Evolutionary conservation across 2,113 vertebrate species (phyloP).

Genomic region (Rana temporaria): DNA sequence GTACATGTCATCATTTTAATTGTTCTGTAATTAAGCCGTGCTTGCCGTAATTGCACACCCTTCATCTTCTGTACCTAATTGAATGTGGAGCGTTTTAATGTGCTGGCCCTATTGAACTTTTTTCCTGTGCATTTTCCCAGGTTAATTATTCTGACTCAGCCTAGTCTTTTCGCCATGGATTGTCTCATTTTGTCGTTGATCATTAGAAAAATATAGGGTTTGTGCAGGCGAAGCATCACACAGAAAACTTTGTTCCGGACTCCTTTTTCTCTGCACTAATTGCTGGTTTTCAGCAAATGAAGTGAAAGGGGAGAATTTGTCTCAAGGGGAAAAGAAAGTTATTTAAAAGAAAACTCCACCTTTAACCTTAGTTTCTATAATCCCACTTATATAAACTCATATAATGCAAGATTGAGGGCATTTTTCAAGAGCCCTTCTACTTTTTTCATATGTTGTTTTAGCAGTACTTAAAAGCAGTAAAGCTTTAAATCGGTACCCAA

Average conservation of each 20-base stretch:
- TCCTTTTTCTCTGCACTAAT: conserved; percentile 30
- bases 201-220: conserved; percentile 53
- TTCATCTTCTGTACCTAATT: conserved; percentile 40
- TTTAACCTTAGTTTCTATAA: too few species aligned
- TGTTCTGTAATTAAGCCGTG: conserved; percentile 48
- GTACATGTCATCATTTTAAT: conserved; percentile 40
- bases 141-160: conserved; percentile 43
- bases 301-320: conserved; percentile 21
- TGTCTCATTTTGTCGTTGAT: conserved; percentile 26
- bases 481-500: too few species aligned
- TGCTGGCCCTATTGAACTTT: conserved; percentile 26
- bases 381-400: too few species aligned
- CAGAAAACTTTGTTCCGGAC: conserved; percentile 21
- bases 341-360: not conserved
- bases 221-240: conserved; percentile 8
- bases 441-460: too few species aligned
- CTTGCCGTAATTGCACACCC: conserved; percentile 27
- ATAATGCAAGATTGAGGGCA: too few species aligned
- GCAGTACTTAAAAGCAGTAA: too few species aligned
- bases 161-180: not conserved
- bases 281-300: conserved; percentile 39
- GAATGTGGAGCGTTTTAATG: conserved; percentile 43
- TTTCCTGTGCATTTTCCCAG: conserved; percentile 44
- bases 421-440: too few species aligned
- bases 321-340: not conserved